A percentile compares a stretch with the other conserved stretches of the same genome.
Conservation (phyloP, 1,140 invertebrate genomes). For the Bombus affinis region DNA sequence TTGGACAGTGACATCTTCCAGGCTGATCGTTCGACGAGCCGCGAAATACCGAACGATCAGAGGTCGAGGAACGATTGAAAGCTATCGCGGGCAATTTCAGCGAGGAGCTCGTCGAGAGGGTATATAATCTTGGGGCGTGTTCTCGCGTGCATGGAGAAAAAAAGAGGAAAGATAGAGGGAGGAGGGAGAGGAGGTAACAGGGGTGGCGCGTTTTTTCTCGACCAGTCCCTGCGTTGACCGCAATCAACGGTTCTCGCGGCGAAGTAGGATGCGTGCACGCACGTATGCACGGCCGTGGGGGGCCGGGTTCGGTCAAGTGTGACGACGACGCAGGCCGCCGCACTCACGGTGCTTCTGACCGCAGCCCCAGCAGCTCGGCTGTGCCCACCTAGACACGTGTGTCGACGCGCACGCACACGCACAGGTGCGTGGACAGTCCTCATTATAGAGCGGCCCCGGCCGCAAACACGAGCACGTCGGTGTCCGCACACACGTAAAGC, state of each 20-base stretch:
- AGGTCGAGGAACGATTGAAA: too few species aligned
- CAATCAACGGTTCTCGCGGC: slow-evolving; percentile 63
- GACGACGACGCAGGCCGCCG: slow-evolving; percentile 50
- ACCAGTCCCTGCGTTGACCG: slow-evolving; percentile 63
- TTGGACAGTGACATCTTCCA: not conserved
- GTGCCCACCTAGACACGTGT: slow-evolving; percentile 16
- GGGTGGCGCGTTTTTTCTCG: slow-evolving; percentile 54
- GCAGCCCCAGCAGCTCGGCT: slow-evolving; percentile 1
- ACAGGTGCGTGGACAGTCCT: slow-evolving; percentile 49
- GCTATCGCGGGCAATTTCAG: not conserved
- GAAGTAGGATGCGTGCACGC: slow-evolving; percentile 49
- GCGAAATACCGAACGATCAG: not conserved
- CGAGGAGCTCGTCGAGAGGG: not conserved
- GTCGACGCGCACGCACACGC: slow-evolving; percentile 23
- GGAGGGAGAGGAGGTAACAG: not conserved
- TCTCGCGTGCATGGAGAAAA: slow-evolving; percentile 23
- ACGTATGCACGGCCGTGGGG: not conserved
- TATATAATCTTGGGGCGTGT: slow-evolving; percentile 17
- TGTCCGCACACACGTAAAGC: slow-evolving; percentile 15
- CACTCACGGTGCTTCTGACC: slow-evolving; percentile 52
- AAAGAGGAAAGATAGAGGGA: not conserved
- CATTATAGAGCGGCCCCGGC: slow-evolving; percentile 37
- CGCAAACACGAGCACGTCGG: slow-evolving; percentile 49
- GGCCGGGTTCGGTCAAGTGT: slow-evolving; percentile 39
- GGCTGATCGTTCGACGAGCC: not conserved